Evolutionary conservation across 2,797 vertebrate species (phyloP), one percentile per base, ranked within the genome.

Genomic region (Aphelocoma californica): DNA sequence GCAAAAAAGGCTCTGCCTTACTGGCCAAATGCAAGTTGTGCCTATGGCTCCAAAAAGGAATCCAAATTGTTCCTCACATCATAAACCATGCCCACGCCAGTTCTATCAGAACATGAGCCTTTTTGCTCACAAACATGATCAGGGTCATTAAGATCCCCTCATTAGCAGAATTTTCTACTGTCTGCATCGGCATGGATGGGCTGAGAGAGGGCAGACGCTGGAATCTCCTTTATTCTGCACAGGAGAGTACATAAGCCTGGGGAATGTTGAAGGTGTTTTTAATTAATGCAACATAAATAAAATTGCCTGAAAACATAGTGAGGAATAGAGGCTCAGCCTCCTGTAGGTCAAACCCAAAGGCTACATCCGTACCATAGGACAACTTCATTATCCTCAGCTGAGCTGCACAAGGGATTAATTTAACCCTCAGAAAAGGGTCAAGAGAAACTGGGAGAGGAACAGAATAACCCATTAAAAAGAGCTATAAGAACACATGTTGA

Each of bases 331-430:
- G 62, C 36, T 88, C 87, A 79, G 77, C n/a, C 36, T 83, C 90
- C 87, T 79, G 62, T 84, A 93, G 87, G 87, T 96, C 92, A 96
- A 72, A 90, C 69, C 89, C 89, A 70, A 72, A 51, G 69, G 94
- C 84, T 93, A 65, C 31, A 14, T 36, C 88, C 0, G 0, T 90
- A 92, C 69, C 79, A 57, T 0, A 15, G 42, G 58, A 85, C 75
- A 88, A 81, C 72, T 92, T 92, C 87, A 94, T 95, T 93, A 95
- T 88, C 70, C 89, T 92, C 89, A 94, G 82, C 80, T 88, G 54
- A 91, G 82, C 62, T 70, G 70, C 62, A 77, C 85, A 66, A 81
- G 80, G 85, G 80, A 92, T 80, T 96, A 88, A 96, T 96, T 82
- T 95, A 94, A 94, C 88, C 80, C 80, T 66, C 51, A 80, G 70